These are phyloP conservation scores for Stenolophus ochropezus DNA, from an alignment of 2,888 invertebrate species.

Conservation along the genomic window DNA sequence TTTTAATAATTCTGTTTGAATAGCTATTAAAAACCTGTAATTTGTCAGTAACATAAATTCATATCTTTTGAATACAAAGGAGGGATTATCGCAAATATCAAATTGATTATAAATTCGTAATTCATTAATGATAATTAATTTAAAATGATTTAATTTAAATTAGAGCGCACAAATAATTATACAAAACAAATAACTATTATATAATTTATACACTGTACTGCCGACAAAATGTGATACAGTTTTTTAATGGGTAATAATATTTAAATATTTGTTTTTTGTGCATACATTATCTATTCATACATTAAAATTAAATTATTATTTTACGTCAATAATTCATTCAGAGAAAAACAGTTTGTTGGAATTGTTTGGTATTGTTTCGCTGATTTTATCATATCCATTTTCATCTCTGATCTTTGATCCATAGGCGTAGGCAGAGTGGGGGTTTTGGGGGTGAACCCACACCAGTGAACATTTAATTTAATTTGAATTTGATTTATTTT, in stretches of 20 bases:
- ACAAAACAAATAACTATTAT: conserved; percentile 4
- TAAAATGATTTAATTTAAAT: conserved; percentile 4
- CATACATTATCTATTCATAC: not conserved
- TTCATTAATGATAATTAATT: conserved; percentile 14
- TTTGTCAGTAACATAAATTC: too few species aligned
- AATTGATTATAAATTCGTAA: not conserved
- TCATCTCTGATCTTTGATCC: too few species aligned
- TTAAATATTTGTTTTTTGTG: conserved; percentile 21
- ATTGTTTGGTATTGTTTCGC: not conserved
- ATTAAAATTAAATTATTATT: conserved; percentile 20
- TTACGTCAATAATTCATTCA: not conserved
- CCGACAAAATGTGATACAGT: conserved; percentile 5
- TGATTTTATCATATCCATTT: not conserved
- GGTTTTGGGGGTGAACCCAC: too few species aligned
- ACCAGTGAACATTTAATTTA: too few species aligned
- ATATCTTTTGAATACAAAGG: not conserved
- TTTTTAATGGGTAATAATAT: conserved; percentile 22
- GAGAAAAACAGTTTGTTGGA: not conserved
- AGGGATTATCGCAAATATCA: not conserved
- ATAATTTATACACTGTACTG: not conserved
- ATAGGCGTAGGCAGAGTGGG: too few species aligned
- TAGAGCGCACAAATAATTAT: not conserved
- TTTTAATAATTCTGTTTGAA: too few species aligned
- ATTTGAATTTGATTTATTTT: too few species aligned
- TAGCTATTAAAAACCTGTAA: too few species aligned